These are phyloP conservation scores for Tenodera sinensis DNA, from an alignment of 2,888 invertebrate species.

Conservation along the genomic window DNA sequence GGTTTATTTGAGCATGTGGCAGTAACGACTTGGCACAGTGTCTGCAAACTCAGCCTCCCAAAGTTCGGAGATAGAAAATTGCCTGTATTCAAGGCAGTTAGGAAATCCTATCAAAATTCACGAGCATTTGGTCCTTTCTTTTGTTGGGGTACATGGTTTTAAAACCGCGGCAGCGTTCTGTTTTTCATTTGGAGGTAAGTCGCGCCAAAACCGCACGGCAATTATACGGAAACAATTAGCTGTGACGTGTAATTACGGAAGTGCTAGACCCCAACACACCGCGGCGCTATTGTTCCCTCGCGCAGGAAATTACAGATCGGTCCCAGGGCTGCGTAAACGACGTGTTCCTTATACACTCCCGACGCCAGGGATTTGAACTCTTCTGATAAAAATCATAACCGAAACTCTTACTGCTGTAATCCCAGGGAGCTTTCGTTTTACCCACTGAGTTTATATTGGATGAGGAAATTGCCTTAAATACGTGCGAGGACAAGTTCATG, in stretches of 20 bases:
- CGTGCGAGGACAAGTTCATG: no score
- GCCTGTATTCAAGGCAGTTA: neutral
- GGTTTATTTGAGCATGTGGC: neutral
- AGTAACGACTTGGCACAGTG: neutral
- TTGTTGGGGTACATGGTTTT: neutral
- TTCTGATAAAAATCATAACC: no score
- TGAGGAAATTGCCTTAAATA: no score
- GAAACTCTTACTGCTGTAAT: no score
- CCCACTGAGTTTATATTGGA: no score
- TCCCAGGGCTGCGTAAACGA: neutral
- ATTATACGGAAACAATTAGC: conserved; percentile 6
- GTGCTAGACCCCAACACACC: neutral
- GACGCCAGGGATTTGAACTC: no score
- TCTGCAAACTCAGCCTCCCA: neutral
- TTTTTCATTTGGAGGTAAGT: neutral
- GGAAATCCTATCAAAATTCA: neutral
- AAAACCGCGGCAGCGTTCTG: neutral
- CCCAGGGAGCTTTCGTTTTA: no score
- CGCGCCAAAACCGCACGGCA: neutral
- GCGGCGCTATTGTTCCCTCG: neutral
- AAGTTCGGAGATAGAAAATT: neutral
- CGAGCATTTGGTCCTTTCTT: neutral
- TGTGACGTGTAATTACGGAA: neutral
- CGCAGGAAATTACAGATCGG: neutral
- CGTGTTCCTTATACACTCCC: neutral